Conservation (phyloP, 2,888 invertebrate species). For the Phrixothrix hirtus region DNA sequence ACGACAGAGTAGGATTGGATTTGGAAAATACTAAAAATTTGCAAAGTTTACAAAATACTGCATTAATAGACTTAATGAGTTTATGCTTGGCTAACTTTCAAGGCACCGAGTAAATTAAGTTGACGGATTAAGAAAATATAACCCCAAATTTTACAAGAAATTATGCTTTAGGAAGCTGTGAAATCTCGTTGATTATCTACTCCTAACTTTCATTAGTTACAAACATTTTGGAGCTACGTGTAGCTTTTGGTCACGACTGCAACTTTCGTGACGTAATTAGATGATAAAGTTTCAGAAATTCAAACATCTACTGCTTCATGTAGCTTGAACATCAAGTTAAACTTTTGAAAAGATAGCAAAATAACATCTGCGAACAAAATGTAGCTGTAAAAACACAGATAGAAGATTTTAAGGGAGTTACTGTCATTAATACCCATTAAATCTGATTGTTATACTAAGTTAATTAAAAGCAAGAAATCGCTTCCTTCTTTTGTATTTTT, state of each 20-base stretch:
- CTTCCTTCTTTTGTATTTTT: slow-evolving; percentile 23
- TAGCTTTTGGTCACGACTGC: slow-evolving; percentile 15
- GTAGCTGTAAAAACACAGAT: too few species aligned
- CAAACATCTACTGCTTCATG: slow-evolving; percentile 9
- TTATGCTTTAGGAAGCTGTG: slow-evolving; percentile 6
- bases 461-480: slow-evolving; percentile 19
- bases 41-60: too few species aligned
- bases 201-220: slow-evolving; percentile 15
- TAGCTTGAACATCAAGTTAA: slow-evolving; percentile 12
- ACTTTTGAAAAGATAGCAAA: slow-evolving; percentile 11
- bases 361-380: too few species aligned
- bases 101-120: neutral
- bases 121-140: neutral
- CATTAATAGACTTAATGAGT: too few species aligned
- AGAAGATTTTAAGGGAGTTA: neutral
- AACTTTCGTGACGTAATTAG: slow-evolving; percentile 19
- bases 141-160: neutral
- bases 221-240: slow-evolving; percentile 19
- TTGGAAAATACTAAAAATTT: too few species aligned
- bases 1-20: too few species aligned
- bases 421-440: slow-evolving; percentile 5
- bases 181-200: slow-evolving; percentile 17
- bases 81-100: neutral
- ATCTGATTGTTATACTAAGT: slow-evolving; percentile 18
- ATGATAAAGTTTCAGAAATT: slow-evolving; percentile 20